These are phyloP conservation scores for Lasioglossum marginatum DNA, from an alignment of 2,888 invertebrate genomes.

Conservation along the genomic window DNA sequence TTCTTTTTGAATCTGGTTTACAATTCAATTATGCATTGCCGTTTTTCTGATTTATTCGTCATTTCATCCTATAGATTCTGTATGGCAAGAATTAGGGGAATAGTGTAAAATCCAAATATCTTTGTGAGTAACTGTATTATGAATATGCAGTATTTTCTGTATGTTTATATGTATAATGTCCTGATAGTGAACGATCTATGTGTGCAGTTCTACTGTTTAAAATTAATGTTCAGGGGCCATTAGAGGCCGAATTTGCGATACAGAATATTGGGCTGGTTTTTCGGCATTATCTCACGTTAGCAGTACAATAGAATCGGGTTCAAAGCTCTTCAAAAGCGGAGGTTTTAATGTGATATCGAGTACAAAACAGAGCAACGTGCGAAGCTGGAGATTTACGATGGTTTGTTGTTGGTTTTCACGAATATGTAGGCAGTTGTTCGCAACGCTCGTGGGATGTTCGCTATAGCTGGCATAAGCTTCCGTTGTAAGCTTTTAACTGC, in stretches of 20 bases:
- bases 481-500: constrained; percentile 4
- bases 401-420: constrained; percentile 13
- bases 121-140: not conserved
- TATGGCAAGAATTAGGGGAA: not conserved
- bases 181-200: not conserved
- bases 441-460: not conserved
- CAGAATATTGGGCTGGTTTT: not conserved
- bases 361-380: not conserved
- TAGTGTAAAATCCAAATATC: not conserved
- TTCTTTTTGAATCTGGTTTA: not conserved
- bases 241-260: not conserved
- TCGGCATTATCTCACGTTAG: not conserved
- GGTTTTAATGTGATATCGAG: constrained; percentile 10
- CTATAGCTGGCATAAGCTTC: not conserved
- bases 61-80: not conserved
- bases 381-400: not conserved
- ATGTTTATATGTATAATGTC: not conserved
- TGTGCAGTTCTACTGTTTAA: not conserved
- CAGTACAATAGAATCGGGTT: not conserved
- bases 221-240: not conserved
- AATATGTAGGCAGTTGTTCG: constrained; percentile 5
- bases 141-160: not conserved
- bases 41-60: not conserved
- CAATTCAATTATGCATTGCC: not conserved
- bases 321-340: not conserved